Conservation (phyloP, 1,140 invertebrate species). For the Drosophila mauritiana region DNA sequence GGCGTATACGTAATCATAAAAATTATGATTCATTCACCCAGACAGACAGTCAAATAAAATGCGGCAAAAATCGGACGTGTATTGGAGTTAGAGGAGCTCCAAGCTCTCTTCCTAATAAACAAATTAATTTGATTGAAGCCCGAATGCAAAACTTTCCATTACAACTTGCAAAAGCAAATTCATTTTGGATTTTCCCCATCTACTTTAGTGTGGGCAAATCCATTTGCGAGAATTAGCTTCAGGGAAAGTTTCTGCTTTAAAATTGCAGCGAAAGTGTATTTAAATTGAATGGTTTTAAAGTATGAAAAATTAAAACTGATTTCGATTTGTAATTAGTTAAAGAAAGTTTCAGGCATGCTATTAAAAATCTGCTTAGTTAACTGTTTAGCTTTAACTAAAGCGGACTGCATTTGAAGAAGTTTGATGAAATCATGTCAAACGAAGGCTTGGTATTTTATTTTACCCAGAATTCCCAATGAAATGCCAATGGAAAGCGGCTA, state of each 20-base stretch:
- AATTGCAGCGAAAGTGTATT: not conserved
- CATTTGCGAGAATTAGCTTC: not conserved
- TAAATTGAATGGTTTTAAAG: not conserved
- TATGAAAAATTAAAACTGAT: not conserved
- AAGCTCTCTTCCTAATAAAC: constrained; percentile 51
- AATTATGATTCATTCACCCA: constrained; percentile 69
- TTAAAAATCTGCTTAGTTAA: no score
- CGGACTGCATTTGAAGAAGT: not conserved
- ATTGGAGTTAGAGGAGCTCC: not conserved
- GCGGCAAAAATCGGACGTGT: not conserved
- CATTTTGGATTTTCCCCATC: constrained; percentile 14
- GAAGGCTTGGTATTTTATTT: not conserved
- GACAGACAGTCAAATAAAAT: not conserved
- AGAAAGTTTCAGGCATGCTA: not conserved
- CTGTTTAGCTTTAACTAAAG: not conserved
- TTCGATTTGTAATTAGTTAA: not conserved
- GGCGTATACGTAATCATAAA: constrained; percentile 71
- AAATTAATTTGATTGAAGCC: constrained; percentile 74
- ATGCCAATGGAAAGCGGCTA: constrained; percentile 25
- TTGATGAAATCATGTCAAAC: constrained; percentile 2
- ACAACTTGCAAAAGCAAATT: constrained; percentile 25
- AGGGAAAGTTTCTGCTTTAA: not conserved
- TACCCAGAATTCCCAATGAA: constrained; percentile 4
- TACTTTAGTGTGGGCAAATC: not conserved
- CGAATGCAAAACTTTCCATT: constrained; percentile 37